phyloP scores from a whole-genome alignment of 2,113 vertebrate species.

The Carassius gibelio region DNA sequence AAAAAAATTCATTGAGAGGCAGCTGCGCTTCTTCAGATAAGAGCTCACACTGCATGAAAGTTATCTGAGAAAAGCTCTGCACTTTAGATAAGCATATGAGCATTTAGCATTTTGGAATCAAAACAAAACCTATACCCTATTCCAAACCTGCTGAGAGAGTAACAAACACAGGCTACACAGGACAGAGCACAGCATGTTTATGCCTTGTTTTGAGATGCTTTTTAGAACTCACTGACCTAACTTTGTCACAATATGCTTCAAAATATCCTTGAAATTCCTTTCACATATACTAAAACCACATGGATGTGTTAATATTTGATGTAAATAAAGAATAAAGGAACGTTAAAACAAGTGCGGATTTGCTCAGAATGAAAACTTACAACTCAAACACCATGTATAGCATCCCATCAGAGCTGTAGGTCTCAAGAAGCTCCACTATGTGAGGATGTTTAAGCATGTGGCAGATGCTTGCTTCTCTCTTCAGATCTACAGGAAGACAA shows the following conservation, averaged over 20 bases:
- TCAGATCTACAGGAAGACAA: slow-evolving; percentile 82
- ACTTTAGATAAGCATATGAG: slow-evolving; percentile 6
- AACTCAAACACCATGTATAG: slow-evolving; percentile 99
- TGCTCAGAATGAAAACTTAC: slow-evolving; percentile 78
- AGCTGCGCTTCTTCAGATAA: slow-evolving; percentile 46
- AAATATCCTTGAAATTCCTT: background rate
- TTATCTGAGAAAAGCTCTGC: slow-evolving; percentile 20
- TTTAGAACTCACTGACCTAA: background rate
- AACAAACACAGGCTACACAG: background rate
- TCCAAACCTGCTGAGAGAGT: slow-evolving; percentile 8
- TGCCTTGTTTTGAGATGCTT: background rate
- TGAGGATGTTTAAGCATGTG: slow-evolving; percentile 99
- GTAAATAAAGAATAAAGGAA: background rate
- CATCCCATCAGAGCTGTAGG: slow-evolving; percentile 99
- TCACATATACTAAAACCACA: background rate
- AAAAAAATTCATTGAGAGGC: slow-evolving; percentile 27
- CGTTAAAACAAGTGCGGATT: background rate
- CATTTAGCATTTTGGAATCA: slow-evolving; percentile 9
- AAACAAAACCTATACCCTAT: no score
- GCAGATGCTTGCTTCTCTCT: slow-evolving; percentile 98
- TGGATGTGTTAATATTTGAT: background rate
- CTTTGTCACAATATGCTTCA: background rate
- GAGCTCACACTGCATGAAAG: background rate
- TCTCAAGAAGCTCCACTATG: slow-evolving; percentile 97
- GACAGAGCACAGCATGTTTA: background rate